Conservation (phyloP, 2,113 vertebrate genomes). For the Albula goreensis region DNA sequence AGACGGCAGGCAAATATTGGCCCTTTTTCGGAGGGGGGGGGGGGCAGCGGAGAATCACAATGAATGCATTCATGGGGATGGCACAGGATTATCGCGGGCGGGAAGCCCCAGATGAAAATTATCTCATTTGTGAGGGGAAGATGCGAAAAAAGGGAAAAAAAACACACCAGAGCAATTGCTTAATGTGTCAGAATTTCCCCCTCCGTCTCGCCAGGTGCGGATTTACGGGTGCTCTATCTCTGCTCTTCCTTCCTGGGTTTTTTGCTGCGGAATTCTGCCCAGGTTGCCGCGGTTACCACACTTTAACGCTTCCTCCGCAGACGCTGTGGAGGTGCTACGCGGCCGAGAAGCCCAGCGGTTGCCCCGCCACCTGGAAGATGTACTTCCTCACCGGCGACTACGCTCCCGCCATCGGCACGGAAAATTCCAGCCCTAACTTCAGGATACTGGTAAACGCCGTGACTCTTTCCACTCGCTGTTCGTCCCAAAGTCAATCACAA, state of each 20-base stretch:
- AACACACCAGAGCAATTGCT: background rate
- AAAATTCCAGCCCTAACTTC: conserved; percentile 65
- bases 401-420: conserved; percentile 53
- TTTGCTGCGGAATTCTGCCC: background rate
- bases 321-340: conserved; percentile 86
- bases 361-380: conserved; percentile 82
- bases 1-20: conserved; percentile 33
- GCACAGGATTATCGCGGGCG: background rate
- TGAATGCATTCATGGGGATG: conserved; percentile 17
- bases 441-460: conserved; percentile 73
- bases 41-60: background rate
- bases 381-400: conserved; percentile 68
- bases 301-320: conserved; percentile 50
- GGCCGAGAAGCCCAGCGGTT: conserved; percentile 76
- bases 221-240: background rate
- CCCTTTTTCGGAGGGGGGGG: background rate
- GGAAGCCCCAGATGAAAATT: background rate
- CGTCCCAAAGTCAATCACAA: background rate
- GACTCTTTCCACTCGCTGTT: background rate
- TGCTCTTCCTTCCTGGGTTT: background rate
- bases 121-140: background rate
- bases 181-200: background rate
- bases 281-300: background rate
- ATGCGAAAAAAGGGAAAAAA: background rate
- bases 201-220: background rate